Percentiles rank a stretch among this genome's conserved stretches.
phyloP scores from a whole-genome alignment of 2,113 vertebrate species.

The Cavia aperea region DNA sequence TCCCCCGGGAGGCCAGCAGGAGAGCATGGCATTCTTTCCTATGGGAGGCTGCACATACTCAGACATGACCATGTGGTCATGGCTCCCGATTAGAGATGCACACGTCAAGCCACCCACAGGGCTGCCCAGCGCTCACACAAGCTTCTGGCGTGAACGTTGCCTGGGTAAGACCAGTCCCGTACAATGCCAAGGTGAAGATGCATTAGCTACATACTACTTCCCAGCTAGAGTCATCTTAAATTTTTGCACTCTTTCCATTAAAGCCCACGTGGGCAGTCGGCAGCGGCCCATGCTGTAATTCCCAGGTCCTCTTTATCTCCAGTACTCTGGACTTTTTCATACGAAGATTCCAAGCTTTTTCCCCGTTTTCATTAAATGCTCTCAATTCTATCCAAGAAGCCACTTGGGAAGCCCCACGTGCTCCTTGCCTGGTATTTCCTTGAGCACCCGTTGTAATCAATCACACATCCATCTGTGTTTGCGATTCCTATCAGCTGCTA shows the following conservation, averaged over 20 bases:
- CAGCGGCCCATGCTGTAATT: fast-evolving
- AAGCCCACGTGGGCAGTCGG: background rate
- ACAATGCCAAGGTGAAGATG: background rate
- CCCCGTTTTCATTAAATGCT: background rate
- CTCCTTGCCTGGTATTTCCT: background rate
- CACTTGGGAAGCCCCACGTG: background rate
- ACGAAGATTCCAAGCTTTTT: background rate
- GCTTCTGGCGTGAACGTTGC: background rate
- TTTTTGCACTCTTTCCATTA: background rate
- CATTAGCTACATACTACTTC: background rate
- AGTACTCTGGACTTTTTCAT: background rate
- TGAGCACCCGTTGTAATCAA: background rate
- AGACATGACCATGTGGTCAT: background rate
- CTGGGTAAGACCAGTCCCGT: background rate
- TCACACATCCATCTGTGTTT: background rate
- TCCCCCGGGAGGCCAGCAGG: background rate
- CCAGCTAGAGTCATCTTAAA: background rate
- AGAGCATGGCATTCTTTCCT: background rate
- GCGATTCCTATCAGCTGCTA: background rate
- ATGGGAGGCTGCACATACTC: background rate
- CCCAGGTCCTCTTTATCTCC: background rate
- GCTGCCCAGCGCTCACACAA: fast-evolving
- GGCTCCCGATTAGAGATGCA: background rate
- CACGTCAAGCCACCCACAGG: background rate
- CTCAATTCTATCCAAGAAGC: background rate